A percentile compares a stretch with the other conserved stretches of the same genome.
phyloP scores from a whole-genome alignment of 2,113 vertebrate species.

The Istiophorus platypterus region DNA sequence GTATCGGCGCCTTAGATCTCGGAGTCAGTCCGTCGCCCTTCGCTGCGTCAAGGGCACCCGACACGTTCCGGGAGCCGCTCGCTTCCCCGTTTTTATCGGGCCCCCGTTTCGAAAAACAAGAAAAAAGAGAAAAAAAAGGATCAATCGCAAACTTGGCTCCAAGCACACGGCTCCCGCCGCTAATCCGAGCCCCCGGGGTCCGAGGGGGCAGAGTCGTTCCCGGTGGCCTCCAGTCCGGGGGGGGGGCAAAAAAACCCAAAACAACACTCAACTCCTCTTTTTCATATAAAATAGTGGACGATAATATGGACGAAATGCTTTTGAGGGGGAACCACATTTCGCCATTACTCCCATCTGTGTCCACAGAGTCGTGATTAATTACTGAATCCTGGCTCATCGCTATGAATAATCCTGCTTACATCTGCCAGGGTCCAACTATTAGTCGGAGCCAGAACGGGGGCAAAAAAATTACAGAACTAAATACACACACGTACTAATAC shows the following conservation, averaged over 20 bases:
- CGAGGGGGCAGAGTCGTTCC: no score
- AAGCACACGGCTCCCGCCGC: constrained; percentile 27
- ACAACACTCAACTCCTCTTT: constrained; percentile 6
- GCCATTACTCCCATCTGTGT: constrained; percentile 32
- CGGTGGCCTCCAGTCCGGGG: constrained; percentile 51
- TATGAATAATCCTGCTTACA: constrained; percentile 32
- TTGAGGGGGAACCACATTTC: constrained; percentile 26
- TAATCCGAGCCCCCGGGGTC: constrained; percentile 40
- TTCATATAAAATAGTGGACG: constrained; percentile 30
- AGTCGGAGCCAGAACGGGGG: neutral
- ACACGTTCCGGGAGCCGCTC: constrained; percentile 15
- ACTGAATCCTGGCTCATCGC: constrained; percentile 15
- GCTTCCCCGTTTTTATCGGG: neutral
- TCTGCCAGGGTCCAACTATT: constrained; percentile 8
- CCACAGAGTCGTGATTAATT: constrained; percentile 47
- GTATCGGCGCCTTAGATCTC: neutral
- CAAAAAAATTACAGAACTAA: neutral
- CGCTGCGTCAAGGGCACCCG: constrained; percentile 27
- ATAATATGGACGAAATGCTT: constrained; percentile 44
- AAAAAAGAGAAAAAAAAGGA: no score
- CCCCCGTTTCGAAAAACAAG: constrained; percentile 6
- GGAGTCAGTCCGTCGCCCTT: constrained; percentile 1
- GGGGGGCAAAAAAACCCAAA: no score
- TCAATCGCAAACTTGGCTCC: constrained; percentile 1
- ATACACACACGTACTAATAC: neutral